Base-by-base conservation (phyloP, 2,113 vertebrate genomes). In the Triplophysa dalaica region DNA sequence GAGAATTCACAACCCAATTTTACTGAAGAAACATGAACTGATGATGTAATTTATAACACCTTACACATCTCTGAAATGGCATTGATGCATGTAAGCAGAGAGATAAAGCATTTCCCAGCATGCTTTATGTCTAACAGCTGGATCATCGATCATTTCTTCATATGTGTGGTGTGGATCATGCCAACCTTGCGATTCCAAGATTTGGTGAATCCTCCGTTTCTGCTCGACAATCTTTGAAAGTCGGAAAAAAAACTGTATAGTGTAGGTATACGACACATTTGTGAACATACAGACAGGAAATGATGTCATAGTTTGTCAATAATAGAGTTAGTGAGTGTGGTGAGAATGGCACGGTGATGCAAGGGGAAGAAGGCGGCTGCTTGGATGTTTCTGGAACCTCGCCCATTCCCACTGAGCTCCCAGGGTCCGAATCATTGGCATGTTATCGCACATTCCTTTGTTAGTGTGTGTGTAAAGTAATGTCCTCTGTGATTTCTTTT, bases 51-150 rank as follows among this genome's bases (percentile, higher is more conserved):
- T 77, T 75, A 54, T 77, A 82, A 88, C 83, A 81, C 82, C 83
- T 87, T 89, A 45, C 60, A 11, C 58, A 52, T 50, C 80, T 77
- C 54, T 41, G 50, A 70, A 70, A 80, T 56, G 38, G 43, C 58
- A 75, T 52, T 77, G 77, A 81, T 85, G 85, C 84, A 87, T 82
- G 88, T 80, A 87, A 78, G 70, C 14, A 58, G 79, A 67, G 38
- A 83, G 11, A 54, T 68, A 3, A 76, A 54, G 16, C 88, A 88
- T 94, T 96, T 96, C 95, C 94, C 90, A 92, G 92, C 95, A 90
- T 88, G 89, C 60, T 68, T 79, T 75, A 88, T 87, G 86, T 84
- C 86, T 77, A 90, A 85, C 95, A 96, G 95, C 94, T 96, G 95
- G 86, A 82, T 86, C 86, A 73, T 79, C 79, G 78, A 76, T 6